Percentiles rank a stretch among this genome's conserved stretches.
Conservation (phyloP, 2,113 vertebrate genomes). For the Aegithalos caudatus region DNA sequence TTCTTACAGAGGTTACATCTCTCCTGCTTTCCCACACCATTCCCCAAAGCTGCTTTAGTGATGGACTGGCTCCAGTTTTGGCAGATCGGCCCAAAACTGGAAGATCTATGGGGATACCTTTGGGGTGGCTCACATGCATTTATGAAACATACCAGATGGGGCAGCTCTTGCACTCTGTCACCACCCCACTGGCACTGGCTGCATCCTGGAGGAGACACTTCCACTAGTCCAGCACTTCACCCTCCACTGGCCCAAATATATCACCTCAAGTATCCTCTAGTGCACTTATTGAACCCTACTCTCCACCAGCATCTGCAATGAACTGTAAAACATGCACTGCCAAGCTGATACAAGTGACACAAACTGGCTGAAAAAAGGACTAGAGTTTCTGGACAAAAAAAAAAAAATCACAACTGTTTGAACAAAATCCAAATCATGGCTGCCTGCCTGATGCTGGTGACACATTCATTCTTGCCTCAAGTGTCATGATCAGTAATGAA, state of each 20-base stretch:
- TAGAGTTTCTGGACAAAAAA: neutral
- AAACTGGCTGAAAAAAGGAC: neutral
- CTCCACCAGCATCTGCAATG: neutral
- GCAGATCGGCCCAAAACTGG: neutral
- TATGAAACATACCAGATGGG: neutral
- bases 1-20: neutral
- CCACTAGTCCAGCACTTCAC: neutral
- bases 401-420: neutral
- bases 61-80: neutral
- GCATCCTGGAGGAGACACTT: neutral
- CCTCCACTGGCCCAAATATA: neutral
- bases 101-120: neutral
- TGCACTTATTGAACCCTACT: neutral
- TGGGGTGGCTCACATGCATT: neutral
- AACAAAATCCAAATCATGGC: neutral
- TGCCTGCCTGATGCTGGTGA: neutral
- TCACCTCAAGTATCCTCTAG: neutral
- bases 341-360: neutral
- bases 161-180: neutral
- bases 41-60: neutral
- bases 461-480: neutral
- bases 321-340: neutral
- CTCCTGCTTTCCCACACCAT: neutral
- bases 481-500: neutral
- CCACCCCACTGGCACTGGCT: rapidly evolving